phyloP scores from a whole-genome alignment of 2,113 vertebrate genomes.

The Sisor rabdophorus region DNA sequence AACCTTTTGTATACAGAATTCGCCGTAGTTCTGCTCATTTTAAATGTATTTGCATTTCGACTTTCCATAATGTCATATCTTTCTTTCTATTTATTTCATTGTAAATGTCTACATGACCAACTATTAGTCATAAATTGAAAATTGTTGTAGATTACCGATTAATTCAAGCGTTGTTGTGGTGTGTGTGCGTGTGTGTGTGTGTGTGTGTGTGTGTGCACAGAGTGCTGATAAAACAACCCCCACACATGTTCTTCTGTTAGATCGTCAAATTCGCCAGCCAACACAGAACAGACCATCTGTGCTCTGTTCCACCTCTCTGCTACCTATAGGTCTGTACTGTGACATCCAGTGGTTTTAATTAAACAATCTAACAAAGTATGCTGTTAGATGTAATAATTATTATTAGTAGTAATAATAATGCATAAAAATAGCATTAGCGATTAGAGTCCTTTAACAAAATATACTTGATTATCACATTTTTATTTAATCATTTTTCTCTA shows the following conservation, averaged over 20 bases:
- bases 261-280: conserved; percentile 22
- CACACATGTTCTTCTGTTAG: conserved; percentile 37
- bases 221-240: conserved; percentile 37
- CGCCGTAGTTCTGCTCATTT: background rate
- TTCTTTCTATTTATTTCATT: background rate
- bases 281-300: conserved; percentile 66
- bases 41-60: background rate
- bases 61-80: background rate
- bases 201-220: conserved; percentile 33
- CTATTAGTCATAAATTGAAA: background rate
- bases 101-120: background rate
- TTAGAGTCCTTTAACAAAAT: background rate
- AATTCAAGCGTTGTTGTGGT: background rate
- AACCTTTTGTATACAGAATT: background rate
- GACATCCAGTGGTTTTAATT: background rate
- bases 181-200: conserved; percentile 17
- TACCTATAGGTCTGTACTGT: conserved; percentile 44
- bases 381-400: background rate
- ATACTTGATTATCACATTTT: background rate
- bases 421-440: no score
- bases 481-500: background rate
- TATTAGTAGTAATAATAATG: background rate
- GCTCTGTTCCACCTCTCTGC: conserved; percentile 54
- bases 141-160: no score
- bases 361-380: background rate